Evolutionary conservation across 1,140 invertebrate genomes (phyloP).

Genomic region (Reticulitermes speratus): DNA sequence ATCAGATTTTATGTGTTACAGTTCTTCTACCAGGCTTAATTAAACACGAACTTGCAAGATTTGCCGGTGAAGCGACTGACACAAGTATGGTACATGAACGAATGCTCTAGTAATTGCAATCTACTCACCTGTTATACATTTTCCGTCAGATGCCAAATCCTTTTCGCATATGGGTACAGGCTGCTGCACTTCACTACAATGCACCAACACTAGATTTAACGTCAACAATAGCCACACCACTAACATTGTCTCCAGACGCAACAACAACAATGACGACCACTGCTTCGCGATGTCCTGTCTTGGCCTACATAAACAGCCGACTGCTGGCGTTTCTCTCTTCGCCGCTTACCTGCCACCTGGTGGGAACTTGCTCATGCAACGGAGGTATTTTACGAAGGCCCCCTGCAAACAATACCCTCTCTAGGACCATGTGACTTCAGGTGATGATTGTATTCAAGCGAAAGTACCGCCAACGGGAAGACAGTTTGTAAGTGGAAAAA

Average conservation of each 20-base stretch:
- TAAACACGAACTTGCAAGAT: no score
- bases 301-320: neutral
- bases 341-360: neutral
- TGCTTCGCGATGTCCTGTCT: neutral
- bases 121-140: neutral
- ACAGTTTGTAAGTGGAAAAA: neutral
- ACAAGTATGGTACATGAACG: no score
- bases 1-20: no score
- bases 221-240: constrained; percentile 9
- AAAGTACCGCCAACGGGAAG: neutral
- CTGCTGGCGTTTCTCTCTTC: neutral
- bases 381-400: constrained; percentile 2
- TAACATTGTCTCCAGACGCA: neutral
- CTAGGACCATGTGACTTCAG: neutral
- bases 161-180: neutral
- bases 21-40: no score
- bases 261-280: neutral
- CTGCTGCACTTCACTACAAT: neutral
- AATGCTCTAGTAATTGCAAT: no score
- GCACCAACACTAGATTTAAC: constrained; percentile 1
- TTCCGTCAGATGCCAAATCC: neutral
- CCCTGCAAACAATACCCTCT: neutral
- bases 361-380: neutral
- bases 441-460: neutral
- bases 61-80: no score